Percentiles rank a stretch among this genome's conserved stretches.
These are phyloP conservation scores for Girardia tigrina DNA, from an alignment of 2,888 invertebrate species.

Conservation along the genomic window DNA sequence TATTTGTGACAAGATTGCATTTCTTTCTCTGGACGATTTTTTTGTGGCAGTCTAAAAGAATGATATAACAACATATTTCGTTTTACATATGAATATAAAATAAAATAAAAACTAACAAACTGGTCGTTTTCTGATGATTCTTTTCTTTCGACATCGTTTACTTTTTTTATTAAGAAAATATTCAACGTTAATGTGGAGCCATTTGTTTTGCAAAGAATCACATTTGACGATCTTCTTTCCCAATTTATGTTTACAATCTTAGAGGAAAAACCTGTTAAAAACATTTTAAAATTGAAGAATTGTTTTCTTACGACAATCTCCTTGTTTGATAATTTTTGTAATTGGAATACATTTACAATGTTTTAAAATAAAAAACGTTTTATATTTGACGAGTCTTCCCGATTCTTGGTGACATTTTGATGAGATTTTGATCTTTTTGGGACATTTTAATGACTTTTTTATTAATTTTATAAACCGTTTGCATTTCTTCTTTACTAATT, in stretches of 20 bases:
- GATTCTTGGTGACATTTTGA: constrained; percentile 21
- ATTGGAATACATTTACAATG: constrained; percentile 27
- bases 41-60: constrained; percentile 23
- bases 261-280: not conserved
- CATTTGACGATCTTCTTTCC: not conserved
- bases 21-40: not conserved
- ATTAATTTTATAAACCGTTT: not conserved
- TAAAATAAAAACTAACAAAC: too few species aligned
- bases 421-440: not conserved
- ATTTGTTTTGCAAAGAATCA: not conserved
- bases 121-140: too few species aligned
- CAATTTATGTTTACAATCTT: constrained; percentile 4
- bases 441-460: not conserved
- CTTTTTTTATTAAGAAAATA: too few species aligned
- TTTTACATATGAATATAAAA: not conserved
- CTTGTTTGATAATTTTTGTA: not conserved
- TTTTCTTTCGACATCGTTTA: too few species aligned
- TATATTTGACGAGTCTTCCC: constrained; percentile 24
- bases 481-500: constrained; percentile 20
- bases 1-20: constrained; percentile 16
- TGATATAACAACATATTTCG: too few species aligned
- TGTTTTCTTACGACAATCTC: constrained; percentile 30
- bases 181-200: constrained; percentile 1
- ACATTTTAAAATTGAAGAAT: not conserved
- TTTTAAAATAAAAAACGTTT: constrained; percentile 24